Conservation (phyloP, 1,140 invertebrate species). For the Trissolcus basalis region DNA sequence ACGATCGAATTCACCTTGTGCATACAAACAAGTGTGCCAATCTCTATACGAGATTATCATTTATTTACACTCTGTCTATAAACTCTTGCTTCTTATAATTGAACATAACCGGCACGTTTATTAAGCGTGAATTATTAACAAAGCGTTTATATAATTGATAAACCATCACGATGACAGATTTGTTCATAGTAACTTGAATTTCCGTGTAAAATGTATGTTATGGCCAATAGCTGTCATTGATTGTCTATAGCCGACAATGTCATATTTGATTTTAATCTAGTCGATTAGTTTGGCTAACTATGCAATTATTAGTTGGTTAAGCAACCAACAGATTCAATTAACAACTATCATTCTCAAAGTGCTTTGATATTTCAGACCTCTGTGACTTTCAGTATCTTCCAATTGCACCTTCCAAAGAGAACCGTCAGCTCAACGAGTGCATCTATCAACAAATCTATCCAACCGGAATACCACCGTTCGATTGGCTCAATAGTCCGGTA, state of each 20-base stretch:
- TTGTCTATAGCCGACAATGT: slow-evolving; percentile 25
- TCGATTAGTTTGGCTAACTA: too few relatives aligned
- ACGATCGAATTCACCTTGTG: background rate
- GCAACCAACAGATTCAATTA: too few relatives aligned
- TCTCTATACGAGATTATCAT: too few relatives aligned
- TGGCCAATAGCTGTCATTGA: slow-evolving; percentile 22
- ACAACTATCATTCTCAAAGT: too few relatives aligned
- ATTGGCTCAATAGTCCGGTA: slow-evolving; percentile 79
- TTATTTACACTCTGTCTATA: too few relatives aligned
- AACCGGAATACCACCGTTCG: slow-evolving; percentile 76
- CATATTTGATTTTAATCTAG: slow-evolving; percentile 8
- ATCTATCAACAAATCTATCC: slow-evolving; percentile 83
- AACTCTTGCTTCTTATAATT: too few relatives aligned
- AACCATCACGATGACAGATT: slow-evolving; percentile 6
- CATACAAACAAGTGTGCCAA: background rate
- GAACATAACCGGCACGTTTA: too few relatives aligned
- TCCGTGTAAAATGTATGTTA: slow-evolving; percentile 20
- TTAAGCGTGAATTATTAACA: too few relatives aligned
- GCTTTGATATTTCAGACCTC: slow-evolving; percentile 79
- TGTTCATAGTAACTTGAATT: slow-evolving; percentile 18
- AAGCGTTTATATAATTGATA: too few relatives aligned
- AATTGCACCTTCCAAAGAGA: slow-evolving; percentile 74
- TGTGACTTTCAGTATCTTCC: slow-evolving; percentile 95
- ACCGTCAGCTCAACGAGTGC: slow-evolving; percentile 73
- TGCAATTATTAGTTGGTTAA: too few relatives aligned